Evolutionary conservation across 2,113 vertebrate genomes (phyloP).

Genomic region (Rissa tridactyla): DNA sequence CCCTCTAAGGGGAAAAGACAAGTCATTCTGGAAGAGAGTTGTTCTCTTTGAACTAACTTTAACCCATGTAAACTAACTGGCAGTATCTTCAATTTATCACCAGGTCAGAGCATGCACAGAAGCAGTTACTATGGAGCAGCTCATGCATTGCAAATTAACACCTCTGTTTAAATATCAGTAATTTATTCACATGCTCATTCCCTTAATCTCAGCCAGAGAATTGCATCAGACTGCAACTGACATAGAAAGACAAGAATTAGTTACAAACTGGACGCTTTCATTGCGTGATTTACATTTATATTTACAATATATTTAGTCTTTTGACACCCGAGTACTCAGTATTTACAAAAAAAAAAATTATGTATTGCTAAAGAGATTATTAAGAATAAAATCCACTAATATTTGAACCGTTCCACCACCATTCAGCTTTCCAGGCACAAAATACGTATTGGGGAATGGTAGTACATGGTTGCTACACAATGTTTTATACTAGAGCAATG

Average conservation of each 20-base stretch:
- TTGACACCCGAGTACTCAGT: neutral
- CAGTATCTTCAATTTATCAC: constrained; percentile 1
- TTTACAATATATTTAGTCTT: neutral
- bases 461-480: neutral
- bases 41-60: neutral
- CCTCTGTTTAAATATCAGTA: constrained; percentile 54
- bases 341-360: neutral
- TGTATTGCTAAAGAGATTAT: neutral
- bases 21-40: neutral
- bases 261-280: neutral
- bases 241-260: neutral
- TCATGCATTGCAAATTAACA: constrained; percentile 52
- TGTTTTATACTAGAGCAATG: neutral
- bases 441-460: neutral
- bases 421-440: neutral
- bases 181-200: constrained; percentile 55
- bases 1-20: neutral
- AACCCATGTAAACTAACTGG: neutral
- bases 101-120: constrained; percentile 11
- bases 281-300: no score
- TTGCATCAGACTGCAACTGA: neutral
- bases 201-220: constrained; percentile 35
- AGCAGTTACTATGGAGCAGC: constrained; percentile 17
- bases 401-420: neutral
- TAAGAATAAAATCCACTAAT: neutral